These are phyloP conservation scores for Cheilosia variabilis DNA, from an alignment of 2,888 invertebrate genomes.

Conservation along the genomic window DNA sequence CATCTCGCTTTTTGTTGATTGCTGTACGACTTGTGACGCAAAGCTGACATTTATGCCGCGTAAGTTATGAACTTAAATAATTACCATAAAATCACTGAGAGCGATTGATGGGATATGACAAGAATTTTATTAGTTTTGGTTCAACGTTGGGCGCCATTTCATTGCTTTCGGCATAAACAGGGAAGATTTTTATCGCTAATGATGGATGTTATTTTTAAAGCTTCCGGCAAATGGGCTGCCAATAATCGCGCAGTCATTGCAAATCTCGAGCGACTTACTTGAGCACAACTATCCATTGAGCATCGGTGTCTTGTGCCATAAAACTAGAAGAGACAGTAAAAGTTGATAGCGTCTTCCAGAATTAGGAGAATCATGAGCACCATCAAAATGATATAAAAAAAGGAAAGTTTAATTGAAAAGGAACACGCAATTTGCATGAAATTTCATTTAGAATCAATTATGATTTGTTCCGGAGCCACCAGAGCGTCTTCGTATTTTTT, in stretches of 20 bases:
- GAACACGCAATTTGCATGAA: conserved; percentile 56
- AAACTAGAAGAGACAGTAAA: conserved; percentile 41
- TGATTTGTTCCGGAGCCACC: conserved; percentile 23
- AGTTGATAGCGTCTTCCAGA: conserved; percentile 30
- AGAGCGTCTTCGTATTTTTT: conserved; percentile 2
- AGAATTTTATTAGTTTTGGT: conserved; percentile 41
- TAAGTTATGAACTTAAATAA: conserved; percentile 53
- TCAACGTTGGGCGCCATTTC: conserved; percentile 61
- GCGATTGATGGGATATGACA: conserved; percentile 7
- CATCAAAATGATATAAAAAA: conserved; percentile 28
- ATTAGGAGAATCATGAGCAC: conserved; percentile 45
- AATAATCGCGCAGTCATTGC: conserved; percentile 6
- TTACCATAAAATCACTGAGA: conserved; percentile 61
- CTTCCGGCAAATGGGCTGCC: conserved; percentile 3
- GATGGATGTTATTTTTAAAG: conserved; percentile 44
- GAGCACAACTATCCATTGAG: background rate
- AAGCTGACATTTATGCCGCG: conserved; percentile 13
- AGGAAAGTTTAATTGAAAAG: conserved; percentile 33
- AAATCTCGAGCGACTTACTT: background rate
- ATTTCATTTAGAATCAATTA: conserved; percentile 71
- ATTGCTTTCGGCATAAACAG: conserved; percentile 39
- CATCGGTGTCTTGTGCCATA: conserved; percentile 3
- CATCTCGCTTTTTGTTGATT: conserved; percentile 26
- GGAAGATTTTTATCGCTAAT: conserved; percentile 42
- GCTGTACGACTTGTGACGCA: conserved; percentile 44